Evolutionary conservation across 2,888 invertebrate genomes (phyloP).

Genomic region (Epiblema foenella): DNA sequence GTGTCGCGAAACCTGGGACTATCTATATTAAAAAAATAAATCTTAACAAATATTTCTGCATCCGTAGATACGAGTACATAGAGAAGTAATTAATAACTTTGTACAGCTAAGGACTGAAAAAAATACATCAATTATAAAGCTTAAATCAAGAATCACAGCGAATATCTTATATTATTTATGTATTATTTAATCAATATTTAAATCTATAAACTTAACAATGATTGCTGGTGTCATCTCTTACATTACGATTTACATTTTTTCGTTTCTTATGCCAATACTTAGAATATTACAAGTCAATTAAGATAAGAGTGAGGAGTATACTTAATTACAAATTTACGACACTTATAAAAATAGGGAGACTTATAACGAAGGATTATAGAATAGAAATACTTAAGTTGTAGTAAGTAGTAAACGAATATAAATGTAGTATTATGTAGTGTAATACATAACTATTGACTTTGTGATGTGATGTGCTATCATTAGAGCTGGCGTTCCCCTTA

Average conservation of each 20-base stretch:
- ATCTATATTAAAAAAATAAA: constrained; percentile 76
- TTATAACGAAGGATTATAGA: constrained; percentile 26
- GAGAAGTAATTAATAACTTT: constrained; percentile 47
- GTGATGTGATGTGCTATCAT: too few species aligned
- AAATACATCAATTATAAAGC: constrained; percentile 48
- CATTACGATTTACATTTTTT: constrained; percentile 48
- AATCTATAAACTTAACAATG: constrained; percentile 52
- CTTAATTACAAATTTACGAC: constrained; percentile 43
- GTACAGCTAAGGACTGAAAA: constrained; percentile 52
- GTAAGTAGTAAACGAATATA: constrained; percentile 9
- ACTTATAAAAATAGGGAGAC: constrained; percentile 33
- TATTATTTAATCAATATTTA: constrained; percentile 45
- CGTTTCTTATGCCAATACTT: constrained; percentile 37
- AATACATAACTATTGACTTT: constrained; percentile 3
- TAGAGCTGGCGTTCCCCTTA: too few species aligned
- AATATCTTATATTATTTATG: constrained; percentile 57
- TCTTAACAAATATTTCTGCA: constrained; percentile 50
- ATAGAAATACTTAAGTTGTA: constrained; percentile 10
- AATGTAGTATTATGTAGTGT: neutral
- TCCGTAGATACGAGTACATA: neutral
- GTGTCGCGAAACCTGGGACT: constrained; percentile 68
- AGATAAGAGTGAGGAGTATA: constrained; percentile 54
- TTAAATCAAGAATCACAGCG: constrained; percentile 73
- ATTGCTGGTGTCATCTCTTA: constrained; percentile 66
- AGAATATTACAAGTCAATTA: constrained; percentile 58